Percentiles rank a stretch among this genome's conserved stretches.
Evolutionary conservation across 2,113 vertebrate genomes (phyloP).

Genomic region (Abramis brama): DNA sequence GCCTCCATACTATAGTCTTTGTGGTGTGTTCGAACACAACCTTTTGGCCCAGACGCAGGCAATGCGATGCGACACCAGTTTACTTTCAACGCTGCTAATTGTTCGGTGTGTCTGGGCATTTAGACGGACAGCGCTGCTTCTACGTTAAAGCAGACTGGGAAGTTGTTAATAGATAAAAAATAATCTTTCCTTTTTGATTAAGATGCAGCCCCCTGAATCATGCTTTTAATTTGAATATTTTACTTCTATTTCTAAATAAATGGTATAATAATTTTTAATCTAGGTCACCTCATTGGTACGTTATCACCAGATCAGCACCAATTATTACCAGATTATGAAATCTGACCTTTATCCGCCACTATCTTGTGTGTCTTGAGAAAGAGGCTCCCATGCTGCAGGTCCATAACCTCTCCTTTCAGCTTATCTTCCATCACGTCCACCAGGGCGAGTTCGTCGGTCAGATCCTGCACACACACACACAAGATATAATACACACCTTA

Average conservation of each 20-base stretch:
- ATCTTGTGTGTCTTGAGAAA: slow-evolving; percentile 97
- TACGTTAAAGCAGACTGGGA: background rate
- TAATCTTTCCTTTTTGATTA: background rate
- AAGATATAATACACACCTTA: background rate
- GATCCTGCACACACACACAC: slow-evolving; percentile 76
- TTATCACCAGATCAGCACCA: background rate
- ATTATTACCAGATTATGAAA: background rate
- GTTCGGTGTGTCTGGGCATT: background rate
- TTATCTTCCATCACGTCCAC: slow-evolving; percentile 98
- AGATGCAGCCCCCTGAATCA: too few species aligned
- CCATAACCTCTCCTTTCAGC: slow-evolving; percentile 94
- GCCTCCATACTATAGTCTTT: too few species aligned
- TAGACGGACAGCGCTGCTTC: background rate
- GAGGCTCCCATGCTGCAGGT: slow-evolving; percentile 96
- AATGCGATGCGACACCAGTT: too few species aligned
- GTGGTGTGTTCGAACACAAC: background rate
- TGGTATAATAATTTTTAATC: background rate
- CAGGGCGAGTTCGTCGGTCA: slow-evolving; percentile 93
- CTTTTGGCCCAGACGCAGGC: background rate
- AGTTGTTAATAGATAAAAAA: background rate
- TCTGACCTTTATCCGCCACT: slow-evolving; percentile 91
- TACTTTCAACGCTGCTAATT: too few species aligned
- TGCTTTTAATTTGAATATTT: background rate
- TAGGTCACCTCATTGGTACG: background rate
- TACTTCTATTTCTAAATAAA: background rate